A percentile compares a stretch with the other conserved stretches of the same genome.
These are phyloP conservation scores for Drosophila merina DNA, from an alignment of 2,888 invertebrate genomes.

Conservation along the genomic window DNA sequence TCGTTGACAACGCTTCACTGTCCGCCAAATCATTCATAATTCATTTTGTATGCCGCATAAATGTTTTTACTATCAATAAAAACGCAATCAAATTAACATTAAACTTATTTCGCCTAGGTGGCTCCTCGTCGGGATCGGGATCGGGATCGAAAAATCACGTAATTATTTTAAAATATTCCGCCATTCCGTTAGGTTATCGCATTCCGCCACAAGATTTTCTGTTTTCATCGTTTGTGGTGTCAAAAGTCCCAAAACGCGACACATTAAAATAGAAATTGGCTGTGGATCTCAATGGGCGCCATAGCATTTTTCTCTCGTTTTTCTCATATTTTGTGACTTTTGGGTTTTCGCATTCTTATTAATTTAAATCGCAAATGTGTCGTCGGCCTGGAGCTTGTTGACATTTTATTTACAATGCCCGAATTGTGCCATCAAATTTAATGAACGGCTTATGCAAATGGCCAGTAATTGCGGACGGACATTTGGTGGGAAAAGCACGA, in stretches of 20 bases:
- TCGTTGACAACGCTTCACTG: conserved; percentile 32
- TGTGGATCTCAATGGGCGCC: conserved; percentile 39
- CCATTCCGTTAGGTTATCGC: conserved; percentile 43
- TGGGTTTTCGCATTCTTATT: conserved; percentile 40
- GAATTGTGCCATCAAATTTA: conserved; percentile 49
- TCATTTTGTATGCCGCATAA: conserved; percentile 70
- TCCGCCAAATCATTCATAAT: conserved; percentile 64
- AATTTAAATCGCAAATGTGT: conserved; percentile 49
- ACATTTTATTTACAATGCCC: conserved; percentile 53
- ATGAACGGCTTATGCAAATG: conserved; percentile 51
- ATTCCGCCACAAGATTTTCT: conserved; percentile 19
- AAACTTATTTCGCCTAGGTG: conserved; percentile 56
- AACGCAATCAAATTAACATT: conserved; percentile 81
- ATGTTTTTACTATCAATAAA: conserved; percentile 82
- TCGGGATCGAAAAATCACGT: conserved; percentile 20
- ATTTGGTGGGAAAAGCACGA: conserved; percentile 32
- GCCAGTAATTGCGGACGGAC: conserved; percentile 32
- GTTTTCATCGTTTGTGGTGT: conserved; percentile 23
- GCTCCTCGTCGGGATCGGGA: conserved; percentile 21
- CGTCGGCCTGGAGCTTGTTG: conserved; percentile 32
- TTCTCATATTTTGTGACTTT: conserved; percentile 2
- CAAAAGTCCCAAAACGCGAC: conserved; percentile 13
- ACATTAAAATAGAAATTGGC: conserved; percentile 31
- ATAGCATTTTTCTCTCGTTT: background rate
- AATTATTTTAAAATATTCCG: conserved; percentile 58